phyloP scores from a whole-genome alignment of 2,113 vertebrate species.

The Gulo gulo region DNA sequence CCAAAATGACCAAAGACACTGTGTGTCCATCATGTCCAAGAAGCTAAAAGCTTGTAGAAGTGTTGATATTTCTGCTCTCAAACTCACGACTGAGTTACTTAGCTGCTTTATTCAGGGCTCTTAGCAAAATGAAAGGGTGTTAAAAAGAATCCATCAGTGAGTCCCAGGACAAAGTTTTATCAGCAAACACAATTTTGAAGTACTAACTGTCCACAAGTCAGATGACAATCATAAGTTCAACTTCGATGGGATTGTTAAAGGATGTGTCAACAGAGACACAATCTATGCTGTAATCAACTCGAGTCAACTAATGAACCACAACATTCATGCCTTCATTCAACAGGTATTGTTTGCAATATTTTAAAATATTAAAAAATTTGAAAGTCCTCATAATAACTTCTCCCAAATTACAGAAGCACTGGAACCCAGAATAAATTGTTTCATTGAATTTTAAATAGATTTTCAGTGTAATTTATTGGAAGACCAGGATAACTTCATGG shows the following conservation, averaged over 20 bases:
- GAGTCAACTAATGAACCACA: background rate
- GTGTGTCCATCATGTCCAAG: background rate
- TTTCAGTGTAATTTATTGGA: slow-evolving; percentile 26
- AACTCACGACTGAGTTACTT: background rate
- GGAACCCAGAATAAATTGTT: background rate
- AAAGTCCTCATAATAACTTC: background rate
- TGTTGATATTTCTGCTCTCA: slow-evolving; percentile 47
- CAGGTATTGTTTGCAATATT: background rate
- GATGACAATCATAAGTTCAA: background rate
- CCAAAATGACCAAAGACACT: background rate
- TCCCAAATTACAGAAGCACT: background rate
- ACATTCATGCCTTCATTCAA: background rate
- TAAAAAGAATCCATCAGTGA: background rate
- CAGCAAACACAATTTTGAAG: background rate
- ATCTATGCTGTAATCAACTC: background rate
- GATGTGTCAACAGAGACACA: background rate
- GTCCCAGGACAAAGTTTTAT: background rate
- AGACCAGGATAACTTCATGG: background rate
- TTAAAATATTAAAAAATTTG: background rate
- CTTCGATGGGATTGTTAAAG: background rate
- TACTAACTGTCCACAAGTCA: background rate
- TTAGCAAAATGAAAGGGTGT: slow-evolving; percentile 7
- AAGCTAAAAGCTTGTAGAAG: background rate
- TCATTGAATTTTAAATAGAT: slow-evolving; percentile 38
- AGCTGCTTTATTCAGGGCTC: slow-evolving; percentile 11